Base-by-base conservation (phyloP, 1,140 invertebrate species). In the Anastrepha ludens region DNA sequence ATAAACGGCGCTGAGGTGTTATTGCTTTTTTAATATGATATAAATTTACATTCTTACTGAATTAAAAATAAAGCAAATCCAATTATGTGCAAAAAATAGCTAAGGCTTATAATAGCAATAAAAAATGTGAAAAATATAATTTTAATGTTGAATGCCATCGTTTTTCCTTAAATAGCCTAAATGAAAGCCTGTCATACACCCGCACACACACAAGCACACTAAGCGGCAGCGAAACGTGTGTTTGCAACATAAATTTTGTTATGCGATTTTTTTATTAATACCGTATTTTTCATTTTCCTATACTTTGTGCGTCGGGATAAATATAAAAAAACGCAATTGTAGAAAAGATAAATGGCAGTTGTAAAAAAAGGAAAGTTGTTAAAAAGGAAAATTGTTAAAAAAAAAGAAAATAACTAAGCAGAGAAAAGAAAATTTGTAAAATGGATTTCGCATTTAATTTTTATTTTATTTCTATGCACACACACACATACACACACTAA, bases 401-500 rank as follows among this genome's bases (percentile, higher is more conserved):
- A 44, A 20, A 86, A 44, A 44, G 39, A 20, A 41, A 86, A 86
- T 86, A n/a, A 41, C 85, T 39, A 8, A 62, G 59, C 55, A 59
- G 59, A 9, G 39, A 29, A 62, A 50, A 87, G 6, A 87, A 58
- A 87, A 87, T 87, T 29, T 87, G 13, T 70, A 64, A 87, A 70
- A 87, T 87, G 85, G 62, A 65, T 60, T 86, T 86, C 85, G 59
- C 47, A 81, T 81, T 81, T 81, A 81, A 81, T 81, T 81, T 81
- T 55, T 50, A 81, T n/a, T 81, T 81, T 55, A 81, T 81, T 81
- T 81, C n/a, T 11, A 29, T 29, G 29, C 29, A 29, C 29, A 29
- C 29, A 29, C 29, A 29, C 29, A 29, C 29, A 29, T 1, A 29
- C 29, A 29, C 29, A 29, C 29, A 29, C 29, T 29, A 29, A 9